phyloP scores from a whole-genome alignment of 1,140 invertebrate species.

The Dreissena rostriformis region DNA sequence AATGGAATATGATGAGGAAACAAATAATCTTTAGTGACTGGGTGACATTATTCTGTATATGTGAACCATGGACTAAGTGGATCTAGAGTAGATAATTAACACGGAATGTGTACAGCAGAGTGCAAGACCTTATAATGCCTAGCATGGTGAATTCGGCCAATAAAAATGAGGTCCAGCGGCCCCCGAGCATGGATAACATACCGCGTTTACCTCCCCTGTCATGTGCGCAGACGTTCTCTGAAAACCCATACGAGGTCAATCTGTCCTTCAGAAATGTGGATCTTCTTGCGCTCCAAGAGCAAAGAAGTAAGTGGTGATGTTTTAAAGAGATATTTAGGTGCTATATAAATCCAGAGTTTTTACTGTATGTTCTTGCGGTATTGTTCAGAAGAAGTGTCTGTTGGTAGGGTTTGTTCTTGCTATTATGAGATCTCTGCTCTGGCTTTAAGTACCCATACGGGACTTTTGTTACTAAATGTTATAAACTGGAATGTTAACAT shows the following conservation, averaged over 20 bases:
- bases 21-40: too few species aligned
- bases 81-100: not conserved
- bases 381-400: too few species aligned
- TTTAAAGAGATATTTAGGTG: too few species aligned
- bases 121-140: not conserved
- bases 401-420: too few species aligned
- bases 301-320: slow-evolving; percentile 1
- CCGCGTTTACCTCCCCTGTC: slow-evolving; percentile 39
- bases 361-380: too few species aligned
- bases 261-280: slow-evolving; percentile 51
- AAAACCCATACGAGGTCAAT: slow-evolving; percentile 52
- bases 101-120: not conserved
- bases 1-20: too few species aligned
- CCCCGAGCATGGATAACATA: slow-evolving; percentile 44
- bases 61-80: not conserved
- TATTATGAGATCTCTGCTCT: too few species aligned
- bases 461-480: too few species aligned
- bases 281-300: slow-evolving; percentile 45
- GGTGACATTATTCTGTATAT: not conserved
- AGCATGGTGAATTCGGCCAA: slow-evolving; percentile 45
- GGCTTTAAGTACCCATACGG: too few species aligned
- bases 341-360: too few species aligned
- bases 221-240: slow-evolving; percentile 43
- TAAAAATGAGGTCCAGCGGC: slow-evolving; percentile 13
- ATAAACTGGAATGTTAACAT: too few species aligned